Conservation (phyloP, 2,113 vertebrate species). For the Charina bottae region DNA sequence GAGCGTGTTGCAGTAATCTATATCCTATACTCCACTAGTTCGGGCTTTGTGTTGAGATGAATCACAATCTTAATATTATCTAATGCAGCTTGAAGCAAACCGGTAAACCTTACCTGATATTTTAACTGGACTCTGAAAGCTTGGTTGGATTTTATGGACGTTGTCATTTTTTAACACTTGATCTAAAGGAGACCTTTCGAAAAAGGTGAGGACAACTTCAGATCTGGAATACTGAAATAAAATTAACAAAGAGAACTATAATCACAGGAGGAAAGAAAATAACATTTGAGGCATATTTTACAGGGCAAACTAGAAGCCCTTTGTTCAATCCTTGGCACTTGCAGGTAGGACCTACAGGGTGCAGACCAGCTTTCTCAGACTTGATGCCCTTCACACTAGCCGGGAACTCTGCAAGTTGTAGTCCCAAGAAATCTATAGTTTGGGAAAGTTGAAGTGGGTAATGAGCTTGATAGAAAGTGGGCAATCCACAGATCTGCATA, state of each 20-base stretch:
- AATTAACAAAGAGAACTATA: constrained; percentile 37
- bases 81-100: not conserved
- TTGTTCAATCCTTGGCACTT: not conserved
- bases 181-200: constrained; percentile 94
- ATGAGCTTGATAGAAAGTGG: not conserved
- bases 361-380: not conserved
- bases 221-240: constrained; percentile 89
- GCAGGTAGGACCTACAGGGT: not conserved
- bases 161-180: constrained; percentile 95
- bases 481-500: not conserved
- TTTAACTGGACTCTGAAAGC: constrained; percentile 91
- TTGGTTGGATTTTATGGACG: constrained; percentile 93
- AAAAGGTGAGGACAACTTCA: constrained; percentile 96
- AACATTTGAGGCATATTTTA: not conserved
- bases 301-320: too few species aligned
- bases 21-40: not conserved
- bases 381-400: not conserved
- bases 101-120: constrained; percentile 86
- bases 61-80: not conserved
- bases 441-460: not conserved
- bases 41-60: not conserved
- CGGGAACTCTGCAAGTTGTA: not conserved
- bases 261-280: not conserved
- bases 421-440: not conserved
- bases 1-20: too few species aligned